Evolutionary conservation across 2,888 invertebrate species (phyloP), one percentile per base, ranked within the genome.

Genomic region (Dolichomitus sp.): DNA sequence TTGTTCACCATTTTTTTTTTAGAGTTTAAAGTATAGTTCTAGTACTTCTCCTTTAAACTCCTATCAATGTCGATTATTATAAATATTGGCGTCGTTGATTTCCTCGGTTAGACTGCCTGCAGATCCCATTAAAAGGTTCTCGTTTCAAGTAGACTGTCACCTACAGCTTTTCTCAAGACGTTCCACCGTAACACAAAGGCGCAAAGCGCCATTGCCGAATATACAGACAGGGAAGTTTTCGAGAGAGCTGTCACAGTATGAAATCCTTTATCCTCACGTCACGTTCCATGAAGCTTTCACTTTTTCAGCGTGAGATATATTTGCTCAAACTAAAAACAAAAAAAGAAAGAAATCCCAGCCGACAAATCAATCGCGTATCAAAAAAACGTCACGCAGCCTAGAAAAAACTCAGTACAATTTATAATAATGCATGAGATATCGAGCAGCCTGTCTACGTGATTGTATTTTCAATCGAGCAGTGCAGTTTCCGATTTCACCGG

Each of bases 381-480:
- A 70, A 75, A 80, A 70, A 70, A 23, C 40, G 48, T 72, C 66
- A 76, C 72, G 23, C 14, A 12, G n/a, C 5, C 14, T 9, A 59
- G 37, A 61, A 66, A 66, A 75, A 61, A 73, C 57, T 59, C 40
- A 59, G 66, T 76, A 72, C 66, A 81, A 81, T 76, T 50, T 66
- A 76, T 68, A 81, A 77, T 66, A 68, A 57, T 42, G 59, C 66
- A 66, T 66, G 52, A 37, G 30, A 42, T 30, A n/a, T 57, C 54
- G 40, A 45, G 57, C 70, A 40, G 54, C 19, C 30, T 23, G 57
- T n/a, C 57, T 57, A 70, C 81, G 81, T 77, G 72, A 81, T 81
- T 81, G 76, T 45, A 81, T 76, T 81, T 73, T 68, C 72, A 72
- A 81, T 77, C 72, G 57, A 68, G 52, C 72, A 30, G 57, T 76